A percentile compares a stretch with the other conserved stretches of the same genome.
phyloP scores from a whole-genome alignment of 2,888 invertebrate genomes.

The Noctua fimbriata region DNA sequence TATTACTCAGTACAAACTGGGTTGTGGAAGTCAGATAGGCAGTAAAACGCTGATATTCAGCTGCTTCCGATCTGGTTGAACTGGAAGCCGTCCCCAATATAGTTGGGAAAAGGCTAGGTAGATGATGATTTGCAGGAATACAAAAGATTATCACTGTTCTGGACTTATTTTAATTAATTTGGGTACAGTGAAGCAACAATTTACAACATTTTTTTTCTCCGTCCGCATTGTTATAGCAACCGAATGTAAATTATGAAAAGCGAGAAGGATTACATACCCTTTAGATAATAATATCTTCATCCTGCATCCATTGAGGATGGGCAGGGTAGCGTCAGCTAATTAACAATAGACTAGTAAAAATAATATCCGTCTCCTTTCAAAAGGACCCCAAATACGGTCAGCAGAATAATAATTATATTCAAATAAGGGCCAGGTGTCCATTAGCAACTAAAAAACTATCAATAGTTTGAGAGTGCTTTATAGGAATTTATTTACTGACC shows the following conservation, averaged over 20 bases:
- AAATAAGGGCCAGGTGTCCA: conserved; percentile 82
- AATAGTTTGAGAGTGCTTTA: conserved; percentile 64
- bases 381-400: conserved; percentile 66
- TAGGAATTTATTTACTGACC: conserved; percentile 77
- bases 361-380: conserved; percentile 44
- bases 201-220: neutral
- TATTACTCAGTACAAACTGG: too few relatives aligned
- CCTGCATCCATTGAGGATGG: conserved; percentile 31
- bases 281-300: conserved; percentile 25
- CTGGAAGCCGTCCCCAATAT: too few relatives aligned
- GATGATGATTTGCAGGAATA: neutral
- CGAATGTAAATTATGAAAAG: conserved; percentile 12
- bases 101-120: too few relatives aligned
- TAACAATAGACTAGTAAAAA: conserved; percentile 59
- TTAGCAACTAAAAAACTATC: conserved; percentile 69
- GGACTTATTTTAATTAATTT: neutral
- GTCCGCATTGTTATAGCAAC: neutral
- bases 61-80: too few relatives aligned
- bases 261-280: conserved; percentile 30
- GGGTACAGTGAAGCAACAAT: neutral
- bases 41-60: too few relatives aligned
- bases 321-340: conserved; percentile 51
- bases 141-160: neutral
- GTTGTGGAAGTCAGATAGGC: too few relatives aligned
- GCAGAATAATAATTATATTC: conserved; percentile 72